Conservation (phyloP, 2,888 invertebrate species). For the Andrena bicolor region DNA sequence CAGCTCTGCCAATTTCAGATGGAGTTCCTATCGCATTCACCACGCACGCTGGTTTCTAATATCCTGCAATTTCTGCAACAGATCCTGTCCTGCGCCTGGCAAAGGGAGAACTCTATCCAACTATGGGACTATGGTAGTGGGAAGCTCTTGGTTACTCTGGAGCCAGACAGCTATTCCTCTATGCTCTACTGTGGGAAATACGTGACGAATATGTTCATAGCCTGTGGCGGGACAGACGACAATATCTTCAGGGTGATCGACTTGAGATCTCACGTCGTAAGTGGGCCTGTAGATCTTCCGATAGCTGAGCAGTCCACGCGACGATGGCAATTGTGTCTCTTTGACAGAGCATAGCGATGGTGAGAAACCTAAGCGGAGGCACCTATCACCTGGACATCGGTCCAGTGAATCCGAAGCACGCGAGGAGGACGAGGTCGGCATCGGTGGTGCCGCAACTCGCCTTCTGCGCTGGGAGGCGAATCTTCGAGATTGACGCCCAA, state of each 20-base stretch:
- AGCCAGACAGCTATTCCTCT: conserved; percentile 86
- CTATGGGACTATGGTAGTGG: conserved; percentile 90
- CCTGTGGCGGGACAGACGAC: conserved; percentile 88
- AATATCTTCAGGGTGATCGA: conserved; percentile 88
- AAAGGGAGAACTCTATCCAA: conserved; percentile 87
- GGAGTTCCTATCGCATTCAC: neutral
- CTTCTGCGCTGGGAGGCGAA: conserved; percentile 86
- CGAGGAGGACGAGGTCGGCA: conserved; percentile 69
- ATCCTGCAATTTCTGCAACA: conserved; percentile 71
- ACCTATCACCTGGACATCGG: conserved; percentile 88
- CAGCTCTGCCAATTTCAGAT: no score
- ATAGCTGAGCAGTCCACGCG: neutral
- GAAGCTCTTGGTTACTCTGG: conserved; percentile 87
- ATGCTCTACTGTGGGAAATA: conserved; percentile 89
- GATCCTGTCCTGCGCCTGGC: conserved; percentile 89
- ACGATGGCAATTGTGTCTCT: neutral
- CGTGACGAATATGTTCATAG: conserved; percentile 86
- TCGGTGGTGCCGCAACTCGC: conserved; percentile 86
- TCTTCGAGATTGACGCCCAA: conserved; percentile 86
- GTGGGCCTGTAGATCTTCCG: conserved; percentile 63
- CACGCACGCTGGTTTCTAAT: neutral
- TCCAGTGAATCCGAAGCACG: conserved; percentile 75
- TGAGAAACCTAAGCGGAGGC: conserved; percentile 86
- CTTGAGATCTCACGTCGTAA: conserved; percentile 87
- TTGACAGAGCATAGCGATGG: conserved; percentile 86